phyloP scores from a whole-genome alignment of 2,113 vertebrate genomes.

The Steatornis caripensis region DNA sequence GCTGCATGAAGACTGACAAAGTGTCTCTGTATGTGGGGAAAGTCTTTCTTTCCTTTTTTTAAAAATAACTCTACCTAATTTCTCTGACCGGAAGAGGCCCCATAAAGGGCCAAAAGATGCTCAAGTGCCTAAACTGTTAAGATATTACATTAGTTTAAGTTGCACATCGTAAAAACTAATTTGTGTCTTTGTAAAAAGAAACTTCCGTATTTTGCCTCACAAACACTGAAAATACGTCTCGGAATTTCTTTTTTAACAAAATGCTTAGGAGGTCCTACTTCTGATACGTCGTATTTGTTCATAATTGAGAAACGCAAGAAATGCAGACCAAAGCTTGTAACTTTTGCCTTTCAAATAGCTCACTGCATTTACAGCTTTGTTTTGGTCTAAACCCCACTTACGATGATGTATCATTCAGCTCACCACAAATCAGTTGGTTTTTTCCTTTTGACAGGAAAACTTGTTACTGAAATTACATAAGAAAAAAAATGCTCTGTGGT shows the following conservation, averaged over 20 bases:
- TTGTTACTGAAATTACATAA: neutral
- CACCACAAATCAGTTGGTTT: neutral
- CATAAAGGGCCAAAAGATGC: neutral
- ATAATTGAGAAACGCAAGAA: neutral
- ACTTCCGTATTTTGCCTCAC: neutral
- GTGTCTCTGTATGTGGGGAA: neutral
- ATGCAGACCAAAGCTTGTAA: neutral
- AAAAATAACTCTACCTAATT: neutral
- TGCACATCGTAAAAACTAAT: neutral
- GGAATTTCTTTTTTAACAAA: neutral
- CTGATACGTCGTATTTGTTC: neutral
- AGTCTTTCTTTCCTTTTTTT: neutral
- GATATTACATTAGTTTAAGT: neutral
- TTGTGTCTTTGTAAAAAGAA: neutral
- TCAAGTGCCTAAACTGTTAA: neutral
- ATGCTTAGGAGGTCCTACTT: neutral
- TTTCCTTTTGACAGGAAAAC: neutral
- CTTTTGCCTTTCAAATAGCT: neutral
- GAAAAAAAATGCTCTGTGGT: neutral
- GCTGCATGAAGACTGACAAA: neutral
- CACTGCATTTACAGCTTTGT: neutral
- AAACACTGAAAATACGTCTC: neutral
- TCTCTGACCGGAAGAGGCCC: neutral
- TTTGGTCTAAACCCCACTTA: neutral
- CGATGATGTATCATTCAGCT: neutral